Conservation (phyloP, 2,888 invertebrate species). For the Serripes groenlandicus region DNA sequence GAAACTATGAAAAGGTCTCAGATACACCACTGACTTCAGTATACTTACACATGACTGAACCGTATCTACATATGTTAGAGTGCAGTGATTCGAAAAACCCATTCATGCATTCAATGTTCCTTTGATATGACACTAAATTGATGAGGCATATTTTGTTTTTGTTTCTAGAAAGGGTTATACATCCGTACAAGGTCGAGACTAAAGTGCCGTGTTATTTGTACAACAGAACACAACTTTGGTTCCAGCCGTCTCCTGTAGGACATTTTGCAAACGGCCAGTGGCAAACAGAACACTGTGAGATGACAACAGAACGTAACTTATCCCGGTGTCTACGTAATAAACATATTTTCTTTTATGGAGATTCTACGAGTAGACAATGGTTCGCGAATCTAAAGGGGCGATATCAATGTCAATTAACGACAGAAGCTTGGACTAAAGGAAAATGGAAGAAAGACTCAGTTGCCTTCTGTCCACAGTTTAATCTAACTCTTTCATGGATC, state of each 20-base stretch:
- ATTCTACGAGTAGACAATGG: conserved; percentile 40
- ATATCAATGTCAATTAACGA: conserved; percentile 1
- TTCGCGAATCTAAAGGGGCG: conserved; percentile 1
- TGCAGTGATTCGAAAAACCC: no score
- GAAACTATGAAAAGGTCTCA: no score
- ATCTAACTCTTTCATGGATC: conserved; percentile 9
- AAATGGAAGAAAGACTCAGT: conserved; percentile 27
- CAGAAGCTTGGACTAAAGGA: conserved; percentile 19
- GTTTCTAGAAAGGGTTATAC: no score
- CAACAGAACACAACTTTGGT: conserved; percentile 1
- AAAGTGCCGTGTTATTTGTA: not conserved
- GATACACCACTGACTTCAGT: no score
- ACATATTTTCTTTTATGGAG: conserved; percentile 22
- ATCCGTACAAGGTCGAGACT: no score
- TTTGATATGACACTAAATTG: no score
- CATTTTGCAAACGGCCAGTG: not conserved
- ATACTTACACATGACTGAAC: no score
- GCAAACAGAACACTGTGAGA: not conserved
- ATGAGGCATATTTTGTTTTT: no score
- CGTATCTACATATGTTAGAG: no score
- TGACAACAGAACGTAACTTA: no score
- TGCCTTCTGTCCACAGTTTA: not conserved
- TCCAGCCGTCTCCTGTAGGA: not conserved
- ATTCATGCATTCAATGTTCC: no score
- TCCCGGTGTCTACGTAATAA: conserved; percentile 24